phyloP scores from a whole-genome alignment of 1,140 invertebrate genomes.

The Galleria mellonella region DNA sequence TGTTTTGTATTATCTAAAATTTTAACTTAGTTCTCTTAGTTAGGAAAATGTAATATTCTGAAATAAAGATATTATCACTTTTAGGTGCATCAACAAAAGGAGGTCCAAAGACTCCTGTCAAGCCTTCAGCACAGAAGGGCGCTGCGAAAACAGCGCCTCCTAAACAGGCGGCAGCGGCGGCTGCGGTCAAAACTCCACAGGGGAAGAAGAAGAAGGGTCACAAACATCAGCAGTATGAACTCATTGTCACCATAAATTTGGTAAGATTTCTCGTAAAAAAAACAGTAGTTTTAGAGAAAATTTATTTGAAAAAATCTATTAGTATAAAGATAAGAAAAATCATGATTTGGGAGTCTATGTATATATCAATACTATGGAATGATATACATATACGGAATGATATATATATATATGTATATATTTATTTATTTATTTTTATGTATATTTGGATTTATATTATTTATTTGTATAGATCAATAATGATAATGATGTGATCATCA shows the following conservation, averaged over 20 bases:
- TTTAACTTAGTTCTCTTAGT: too few species aligned
- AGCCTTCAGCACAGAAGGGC: constrained; percentile 76
- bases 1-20: too few species aligned
- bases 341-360: not conserved
- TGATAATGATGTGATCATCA: too few species aligned
- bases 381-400: too few species aligned
- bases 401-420: too few species aligned
- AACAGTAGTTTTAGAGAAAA: not conserved
- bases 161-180: constrained; percentile 71
- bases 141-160: constrained; percentile 75
- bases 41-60: too few species aligned
- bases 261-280: too few species aligned
- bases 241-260: constrained; percentile 88
- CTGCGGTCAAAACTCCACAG: constrained; percentile 77
- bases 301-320: not conserved
- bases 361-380: too few species aligned
- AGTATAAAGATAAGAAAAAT: not conserved
- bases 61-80: too few species aligned
- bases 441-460: too few species aligned
- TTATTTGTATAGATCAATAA: too few species aligned
- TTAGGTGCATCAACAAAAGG: constrained; percentile 17
- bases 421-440: too few species aligned
- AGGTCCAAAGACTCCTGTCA: constrained; percentile 68
- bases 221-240: constrained; percentile 86
- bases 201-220: constrained; percentile 85